These are phyloP conservation scores for Eumaeus atala DNA, from an alignment of 1,140 invertebrate genomes.

Conservation along the genomic window DNA sequence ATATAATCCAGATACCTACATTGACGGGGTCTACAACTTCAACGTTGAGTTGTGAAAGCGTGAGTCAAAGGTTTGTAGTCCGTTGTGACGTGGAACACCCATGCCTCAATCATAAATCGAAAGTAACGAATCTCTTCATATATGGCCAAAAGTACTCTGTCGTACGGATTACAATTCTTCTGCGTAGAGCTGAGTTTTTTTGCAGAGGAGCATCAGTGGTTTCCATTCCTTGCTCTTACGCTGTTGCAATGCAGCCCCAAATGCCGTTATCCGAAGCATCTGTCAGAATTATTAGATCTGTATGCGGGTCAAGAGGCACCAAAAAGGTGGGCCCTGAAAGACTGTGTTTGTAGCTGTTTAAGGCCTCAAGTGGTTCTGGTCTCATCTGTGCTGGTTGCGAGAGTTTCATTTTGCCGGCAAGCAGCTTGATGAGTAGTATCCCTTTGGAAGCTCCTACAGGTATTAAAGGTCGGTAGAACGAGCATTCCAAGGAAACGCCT, in stretches of 20 bases:
- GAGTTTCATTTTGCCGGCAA: neutral
- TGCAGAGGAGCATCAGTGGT: conserved; percentile 23
- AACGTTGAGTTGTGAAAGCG: neutral
- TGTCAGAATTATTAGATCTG: conserved; percentile 12
- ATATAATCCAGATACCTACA: conserved; percentile 1
- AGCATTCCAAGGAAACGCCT: conserved; percentile 59
- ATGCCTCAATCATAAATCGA: too few species aligned
- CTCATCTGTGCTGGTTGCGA: neutral
- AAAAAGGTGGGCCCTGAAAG: conserved; percentile 8
- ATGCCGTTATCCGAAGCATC: conserved; percentile 13
- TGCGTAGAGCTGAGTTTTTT: conserved; percentile 20
- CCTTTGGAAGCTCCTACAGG: conserved; percentile 22
- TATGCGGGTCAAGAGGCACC: conserved; percentile 1
- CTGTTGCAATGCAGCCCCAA: conserved; percentile 19
- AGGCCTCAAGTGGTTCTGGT: neutral
- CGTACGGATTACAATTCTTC: too few species aligned
- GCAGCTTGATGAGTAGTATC: conserved; percentile 17
- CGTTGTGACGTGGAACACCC: too few species aligned
- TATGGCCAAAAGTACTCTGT: too few species aligned
- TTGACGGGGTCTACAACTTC: neutral
- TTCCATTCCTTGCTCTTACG: conserved; percentile 19
- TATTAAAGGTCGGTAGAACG: conserved; percentile 41
- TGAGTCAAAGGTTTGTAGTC: conserved; percentile 9
- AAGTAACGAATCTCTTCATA: too few species aligned
- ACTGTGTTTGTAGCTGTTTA: conserved; percentile 2